Evolutionary conservation across 2,113 vertebrate genomes (phyloP).

Genomic region (Mungos mungo): DNA sequence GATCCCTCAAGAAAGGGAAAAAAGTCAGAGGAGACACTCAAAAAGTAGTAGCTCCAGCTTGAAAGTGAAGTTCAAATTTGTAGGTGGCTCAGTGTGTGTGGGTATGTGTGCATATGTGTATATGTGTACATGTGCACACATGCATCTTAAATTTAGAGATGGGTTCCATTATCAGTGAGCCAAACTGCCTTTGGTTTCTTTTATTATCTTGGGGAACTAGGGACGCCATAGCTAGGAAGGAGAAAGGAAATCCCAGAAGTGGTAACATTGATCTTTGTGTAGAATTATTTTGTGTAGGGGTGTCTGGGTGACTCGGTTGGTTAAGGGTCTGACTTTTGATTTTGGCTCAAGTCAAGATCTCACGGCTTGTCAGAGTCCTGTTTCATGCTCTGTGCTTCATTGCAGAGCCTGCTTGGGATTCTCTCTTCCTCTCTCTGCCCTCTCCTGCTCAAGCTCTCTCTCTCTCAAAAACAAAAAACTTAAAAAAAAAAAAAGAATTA

Average conservation of each 20-base stretch:
- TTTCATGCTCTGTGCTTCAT: too few relatives aligned
- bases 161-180: not conserved
- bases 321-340: too few relatives aligned
- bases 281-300: slow-evolving; percentile 15
- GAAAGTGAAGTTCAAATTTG: not conserved
- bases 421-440: too few relatives aligned
- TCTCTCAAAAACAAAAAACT: too few relatives aligned
- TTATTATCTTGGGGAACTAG: not conserved
- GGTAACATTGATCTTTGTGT: not conserved
- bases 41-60: not conserved
- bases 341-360: too few relatives aligned
- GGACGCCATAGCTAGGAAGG: not conserved
- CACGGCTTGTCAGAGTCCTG: too few relatives aligned
- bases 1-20: slow-evolving; percentile 8
- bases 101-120: not conserved
- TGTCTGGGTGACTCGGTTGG: too few relatives aligned
- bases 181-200: not conserved
- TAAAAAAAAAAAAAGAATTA: not conserved
- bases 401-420: too few relatives aligned
- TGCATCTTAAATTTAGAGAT: slow-evolving; percentile 19
- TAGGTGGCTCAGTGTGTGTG: not conserved
- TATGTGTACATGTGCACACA: not conserved
- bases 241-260: slow-evolving; percentile 36
- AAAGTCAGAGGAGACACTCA: not conserved
- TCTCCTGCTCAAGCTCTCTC: too few relatives aligned